A percentile compares a stretch with the other conserved stretches of the same genome.
These are phyloP conservation scores for Leptinotarsa undecemlineata DNA, from an alignment of 1,140 invertebrate species.

Conservation along the genomic window DNA sequence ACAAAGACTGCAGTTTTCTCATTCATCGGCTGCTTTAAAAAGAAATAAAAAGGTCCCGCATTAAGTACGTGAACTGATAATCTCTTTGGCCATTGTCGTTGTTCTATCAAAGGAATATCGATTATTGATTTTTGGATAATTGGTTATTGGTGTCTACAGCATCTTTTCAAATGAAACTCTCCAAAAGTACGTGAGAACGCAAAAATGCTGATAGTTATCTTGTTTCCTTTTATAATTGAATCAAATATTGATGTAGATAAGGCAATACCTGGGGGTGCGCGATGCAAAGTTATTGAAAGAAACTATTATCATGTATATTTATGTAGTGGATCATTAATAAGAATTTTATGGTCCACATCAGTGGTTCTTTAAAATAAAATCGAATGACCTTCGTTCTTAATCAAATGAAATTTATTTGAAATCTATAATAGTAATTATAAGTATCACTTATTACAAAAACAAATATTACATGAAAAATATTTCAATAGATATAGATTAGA, in stretches of 20 bases:
- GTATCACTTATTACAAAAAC: too few species aligned
- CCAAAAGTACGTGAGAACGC: conserved; percentile 1
- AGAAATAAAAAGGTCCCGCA: background rate
- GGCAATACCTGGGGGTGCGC: background rate
- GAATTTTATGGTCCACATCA: background rate
- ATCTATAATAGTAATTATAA: too few species aligned
- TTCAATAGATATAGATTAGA: too few species aligned
- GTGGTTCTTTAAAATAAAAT: too few species aligned
- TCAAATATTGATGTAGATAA: background rate
- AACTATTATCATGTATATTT: background rate
- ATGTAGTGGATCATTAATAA: background rate
- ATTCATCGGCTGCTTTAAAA: background rate
- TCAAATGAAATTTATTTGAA: too few species aligned
- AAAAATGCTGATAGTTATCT: conserved; percentile 9
- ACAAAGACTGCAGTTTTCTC: background rate
- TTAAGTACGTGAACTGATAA: background rate
- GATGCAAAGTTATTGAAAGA: background rate
- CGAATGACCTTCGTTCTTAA: too few species aligned
- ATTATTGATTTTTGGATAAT: conserved; percentile 15
- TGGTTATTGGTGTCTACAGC: conserved; percentile 3
- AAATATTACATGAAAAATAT: too few species aligned
- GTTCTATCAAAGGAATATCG: conserved; percentile 9
- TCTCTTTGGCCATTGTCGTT: background rate
- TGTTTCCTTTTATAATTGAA: background rate
- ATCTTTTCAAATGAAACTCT: background rate